Evolutionary conservation across 30 jellyfish, hydroid and myxozoan genomes (phyloP), one percentile per base, ranked within the genome.

Genomic region (Rhopilema esculentum): DNA sequence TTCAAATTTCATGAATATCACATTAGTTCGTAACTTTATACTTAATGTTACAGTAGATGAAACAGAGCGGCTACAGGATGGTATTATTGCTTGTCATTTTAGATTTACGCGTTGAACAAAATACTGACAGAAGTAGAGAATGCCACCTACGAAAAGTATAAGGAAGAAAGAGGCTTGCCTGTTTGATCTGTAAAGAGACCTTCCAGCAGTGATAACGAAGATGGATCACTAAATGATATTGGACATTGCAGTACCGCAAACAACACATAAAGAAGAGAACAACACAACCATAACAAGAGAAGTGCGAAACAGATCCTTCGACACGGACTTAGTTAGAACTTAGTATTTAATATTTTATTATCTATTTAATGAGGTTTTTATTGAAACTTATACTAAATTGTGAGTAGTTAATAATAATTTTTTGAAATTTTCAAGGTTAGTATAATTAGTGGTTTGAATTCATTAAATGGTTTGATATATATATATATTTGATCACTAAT

Each of bases 21-120:
- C n/a, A n/a, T n/a, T n/a, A n/a, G n/a, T n/a, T n/a, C n/a, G n/a
- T n/a, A n/a, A n/a, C n/a, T n/a, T n/a, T n/a, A n/a, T n/a, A n/a
- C n/a, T n/a, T n/a, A n/a, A n/a, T n/a, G n/a, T n/a, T n/a, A n/a
- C n/a, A n/a, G n/a, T n/a, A n/a, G n/a, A n/a, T n/a, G n/a, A n/a
- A n/a, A n/a, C n/a, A n/a, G n/a, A n/a, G n/a, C n/a, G n/a, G n/a
- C n/a, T n/a, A n/a, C n/a, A n/a, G n/a, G n/a, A n/a, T n/a, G n/a
- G n/a, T n/a, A n/a, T n/a, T n/a, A n/a, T n/a, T n/a, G n/a, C n/a
- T n/a, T n/a, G n/a, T n/a, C n/a, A n/a, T n/a, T 27, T 84, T 72
- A 84, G 94, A 85, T 85, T 19, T 85, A 85, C 49, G 94, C 94
- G 62, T 40, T 85, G 88, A 85, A 85, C 49, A 64, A 26, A 74